Evolutionary conservation across 2,797 vertebrate genomes (phyloP), one percentile per base, ranked within the genome.

Genomic region (Spondyliosoma cantharus): DNA sequence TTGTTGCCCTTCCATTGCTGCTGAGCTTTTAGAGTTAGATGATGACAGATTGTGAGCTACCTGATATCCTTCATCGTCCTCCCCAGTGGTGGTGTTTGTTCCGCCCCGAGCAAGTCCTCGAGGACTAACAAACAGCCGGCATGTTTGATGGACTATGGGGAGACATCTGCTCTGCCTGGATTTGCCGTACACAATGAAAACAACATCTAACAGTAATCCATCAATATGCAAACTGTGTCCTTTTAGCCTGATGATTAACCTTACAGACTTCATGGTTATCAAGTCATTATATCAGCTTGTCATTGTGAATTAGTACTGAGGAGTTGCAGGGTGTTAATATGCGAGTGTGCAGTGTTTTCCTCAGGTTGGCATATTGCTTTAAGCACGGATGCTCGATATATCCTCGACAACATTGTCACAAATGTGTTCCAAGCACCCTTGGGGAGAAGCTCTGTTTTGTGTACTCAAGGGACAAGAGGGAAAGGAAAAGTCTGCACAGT

Each of bases 31-130:
- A 92, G 90, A 90, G 87, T 90, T 89, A 89, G 92, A 94, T 93
- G 90, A 90, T 93, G 93, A 94, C 93, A 95, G 94, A 95, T 94
- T 95, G 93, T 59, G 83, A 92, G 93, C 90, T 93, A 95, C 92
- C 94, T 94, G 93, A 95, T 95, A 95, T 93, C 92, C 92, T 94
- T 93, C 94, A 93, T 93, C 92, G 89, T 91, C 87, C 89, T 93
- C 90, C 92, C 91, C 89, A 90, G 86, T 86, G 92, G 93, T 94
- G 93, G 91, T 90, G 91, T 92, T 94, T 93, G 91, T 94, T 93
- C 89, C 90, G 74, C 93, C 90, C 89, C 19, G 69, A 89, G 88
- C 91, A 78, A 91, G 89, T 93, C 94, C 92, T 92, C 64, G 71
- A 93, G 94, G 92, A 94, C 91, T 90, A 86, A 91, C 89, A 91